Evolutionary conservation across 2,113 vertebrate species (phyloP).

Genomic region (Empidonax traillii): DNA sequence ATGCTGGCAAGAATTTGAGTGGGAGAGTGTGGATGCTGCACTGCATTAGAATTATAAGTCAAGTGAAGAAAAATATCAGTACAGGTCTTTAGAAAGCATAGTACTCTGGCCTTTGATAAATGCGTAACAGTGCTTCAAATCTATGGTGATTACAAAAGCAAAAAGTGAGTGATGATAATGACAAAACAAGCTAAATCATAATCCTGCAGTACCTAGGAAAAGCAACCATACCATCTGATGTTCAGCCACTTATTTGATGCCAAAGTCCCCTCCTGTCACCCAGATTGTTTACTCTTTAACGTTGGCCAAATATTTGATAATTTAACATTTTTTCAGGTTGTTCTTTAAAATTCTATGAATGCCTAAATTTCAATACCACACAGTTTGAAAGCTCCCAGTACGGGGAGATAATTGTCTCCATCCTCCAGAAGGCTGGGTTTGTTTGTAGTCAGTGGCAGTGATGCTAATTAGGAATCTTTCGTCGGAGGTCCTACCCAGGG

Average conservation of each 20-base stretch:
- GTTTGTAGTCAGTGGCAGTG: not conserved
- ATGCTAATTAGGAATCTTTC: not conserved
- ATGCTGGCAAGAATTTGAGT: not conserved
- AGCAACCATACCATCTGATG: not conserved
- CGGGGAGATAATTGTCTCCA: not conserved
- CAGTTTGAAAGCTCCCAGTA: accelerated
- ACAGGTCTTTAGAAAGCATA: not conserved
- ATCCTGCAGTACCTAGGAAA: not conserved
- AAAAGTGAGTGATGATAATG: not conserved
- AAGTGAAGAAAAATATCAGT: not conserved
- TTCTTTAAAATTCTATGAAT: not conserved
- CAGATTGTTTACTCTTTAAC: not conserved
- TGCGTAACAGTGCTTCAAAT: not conserved
- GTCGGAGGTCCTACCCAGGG: not conserved
- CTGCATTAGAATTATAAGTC: not conserved
- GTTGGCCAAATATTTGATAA: not conserved
- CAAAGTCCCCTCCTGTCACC: not conserved
- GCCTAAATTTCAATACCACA: not conserved
- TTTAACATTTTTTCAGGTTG: not conserved
- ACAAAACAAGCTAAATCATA: not conserved
- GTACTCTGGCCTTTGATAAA: not conserved
- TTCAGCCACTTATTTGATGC: not conserved
- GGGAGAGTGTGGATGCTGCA: not conserved
- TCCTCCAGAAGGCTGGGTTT: not conserved
- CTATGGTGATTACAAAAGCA: not conserved